Evolutionary conservation across 2,888 invertebrate genomes (phyloP), one percentile per base, ranked within the genome.

Genomic region (Nysson spinosus): DNA sequence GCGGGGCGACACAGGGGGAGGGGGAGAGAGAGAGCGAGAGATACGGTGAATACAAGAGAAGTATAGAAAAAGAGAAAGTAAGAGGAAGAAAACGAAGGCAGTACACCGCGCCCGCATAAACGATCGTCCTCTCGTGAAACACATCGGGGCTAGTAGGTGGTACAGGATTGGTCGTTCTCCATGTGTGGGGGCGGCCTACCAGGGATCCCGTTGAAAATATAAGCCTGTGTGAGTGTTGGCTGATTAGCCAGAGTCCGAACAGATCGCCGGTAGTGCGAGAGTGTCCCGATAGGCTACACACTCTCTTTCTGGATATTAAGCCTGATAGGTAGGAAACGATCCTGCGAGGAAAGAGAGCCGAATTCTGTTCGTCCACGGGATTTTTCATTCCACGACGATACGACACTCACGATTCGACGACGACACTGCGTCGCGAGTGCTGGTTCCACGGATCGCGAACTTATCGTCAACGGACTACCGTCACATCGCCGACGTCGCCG

Each of bases 211-310:
- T 81, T 81, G 76, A 85, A 85, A 85, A 85, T 85, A 85, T 85
- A 85, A 85, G 82, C 80, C 72, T 85, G 83, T 85, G 83, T 85
- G 83, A 83, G 85, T 85, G 80, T 63, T 65, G 68, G 77, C 72
- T 82, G 80, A 83, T 85, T 84, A 84, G 82, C 83, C 68, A 74
- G 75, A 77, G 72, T 83, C 85, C 79, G 85, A 71, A 77, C 79
- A 76, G 82, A 79, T 78, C 79, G 77, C 77, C 78, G 75, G 61
- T 71, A 56, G 74, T 64, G 67, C 72, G 72, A 77, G 65, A 63
- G 73, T 65, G 61, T 66, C 63, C 58, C 66, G 60, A 69, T 50
- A 63, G 67, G 44, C 46, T 17, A 49, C 54, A 52, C 47, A 26
- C 44, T 42, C 14, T 42, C 49, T 52, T 47, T 35, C 14, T 20